Evolutionary conservation across 2,888 invertebrate genomes (phyloP), one percentile per base, ranked within the genome.

Genomic region (Amphipyra berbera): DNA sequence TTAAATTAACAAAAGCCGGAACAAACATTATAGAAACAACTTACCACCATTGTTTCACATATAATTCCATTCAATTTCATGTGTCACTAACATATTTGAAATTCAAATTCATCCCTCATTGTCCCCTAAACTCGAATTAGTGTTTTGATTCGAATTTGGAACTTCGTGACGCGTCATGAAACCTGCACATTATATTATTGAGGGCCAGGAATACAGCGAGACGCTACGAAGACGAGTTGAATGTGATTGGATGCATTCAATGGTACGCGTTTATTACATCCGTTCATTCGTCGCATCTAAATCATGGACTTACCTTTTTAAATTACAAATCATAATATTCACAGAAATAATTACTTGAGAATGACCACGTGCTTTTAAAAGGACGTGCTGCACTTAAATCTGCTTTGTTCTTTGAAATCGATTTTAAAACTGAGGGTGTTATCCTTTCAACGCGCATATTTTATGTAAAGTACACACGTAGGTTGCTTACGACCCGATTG

Each of bases 41-140:
- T 61, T 72, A 57, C 59, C 67, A 53, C 79, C 74, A 86, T 86
- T 87, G 86, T 84, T 73, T 71, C 68, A 56, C 73, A 73, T 72
- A 73, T 84, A 83, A 90, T 88, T 87, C 79, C 80, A 84, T 86
- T 84, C 86, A 89, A 88, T 89, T 90, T 89, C 85, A 80, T 89
- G 87, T 89, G 89, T 90, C 91, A 88, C 83, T 81, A 81, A 62
- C 79, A 71, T 59, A 91, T 92, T 92, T 91, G 89, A 88, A 91
- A 82, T 92, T 88, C 88, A 90, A 92, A 92, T 91, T 62, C 83
- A 83, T 75, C 83, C 82, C 82, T 81, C 79, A 86, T 86, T 85
- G 87, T 86, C 68, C 79, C 79, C 77, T 73, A 73, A 84, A 81
- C 67, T 72, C 76, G 77, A 81, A 84, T 85, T 82, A 81, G 77